Conservation (phyloP, 2,113 vertebrate species). For the Hypanus sabinus region DNA sequence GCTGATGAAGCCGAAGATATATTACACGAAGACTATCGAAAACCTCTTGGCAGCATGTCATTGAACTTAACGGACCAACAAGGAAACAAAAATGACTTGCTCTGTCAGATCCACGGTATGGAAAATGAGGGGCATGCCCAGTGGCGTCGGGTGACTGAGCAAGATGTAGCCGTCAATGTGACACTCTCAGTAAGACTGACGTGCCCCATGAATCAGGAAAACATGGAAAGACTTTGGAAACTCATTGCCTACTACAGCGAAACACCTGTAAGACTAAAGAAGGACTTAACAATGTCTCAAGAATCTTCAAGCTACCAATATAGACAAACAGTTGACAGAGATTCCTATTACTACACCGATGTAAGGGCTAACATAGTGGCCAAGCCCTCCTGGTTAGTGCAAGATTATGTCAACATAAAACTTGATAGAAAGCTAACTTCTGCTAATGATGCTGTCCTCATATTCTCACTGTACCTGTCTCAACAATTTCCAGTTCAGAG, state of each 20-base stretch:
- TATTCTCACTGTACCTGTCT: slow-evolving; percentile 52
- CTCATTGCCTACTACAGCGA: slow-evolving; percentile 85
- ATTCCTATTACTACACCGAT: slow-evolving; percentile 76
- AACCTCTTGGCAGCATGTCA: slow-evolving; percentile 60
- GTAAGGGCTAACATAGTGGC: slow-evolving; percentile 64
- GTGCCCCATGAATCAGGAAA: slow-evolving; percentile 68
- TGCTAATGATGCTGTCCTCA: slow-evolving; percentile 59
- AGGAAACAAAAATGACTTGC: slow-evolving; percentile 67
- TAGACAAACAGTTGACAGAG: slow-evolving; percentile 62
- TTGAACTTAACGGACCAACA: slow-evolving; percentile 78
- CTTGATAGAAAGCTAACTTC: slow-evolving; percentile 72
- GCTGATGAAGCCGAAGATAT: slow-evolving; percentile 44
- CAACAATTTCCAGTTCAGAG: slow-evolving; percentile 47
- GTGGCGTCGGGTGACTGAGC: slow-evolving; percentile 58
- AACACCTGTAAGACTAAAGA: slow-evolving; percentile 68
- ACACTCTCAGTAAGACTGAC: slow-evolving; percentile 63
- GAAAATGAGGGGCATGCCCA: slow-evolving; percentile 47
- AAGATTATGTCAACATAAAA: slow-evolving; percentile 63
- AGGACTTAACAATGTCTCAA: slow-evolving; percentile 49
- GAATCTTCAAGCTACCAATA: slow-evolving; percentile 62
- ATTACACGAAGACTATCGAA: slow-evolving; percentile 47
- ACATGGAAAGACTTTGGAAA: slow-evolving; percentile 77
- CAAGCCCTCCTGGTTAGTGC: slow-evolving; percentile 75
- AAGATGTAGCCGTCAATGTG: slow-evolving; percentile 60
- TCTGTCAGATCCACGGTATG: slow-evolving; percentile 56